A percentile compares a stretch with the other conserved stretches of the same genome.
phyloP scores from a whole-genome alignment of 2,113 vertebrate species.

The Pholis gunnellus region DNA sequence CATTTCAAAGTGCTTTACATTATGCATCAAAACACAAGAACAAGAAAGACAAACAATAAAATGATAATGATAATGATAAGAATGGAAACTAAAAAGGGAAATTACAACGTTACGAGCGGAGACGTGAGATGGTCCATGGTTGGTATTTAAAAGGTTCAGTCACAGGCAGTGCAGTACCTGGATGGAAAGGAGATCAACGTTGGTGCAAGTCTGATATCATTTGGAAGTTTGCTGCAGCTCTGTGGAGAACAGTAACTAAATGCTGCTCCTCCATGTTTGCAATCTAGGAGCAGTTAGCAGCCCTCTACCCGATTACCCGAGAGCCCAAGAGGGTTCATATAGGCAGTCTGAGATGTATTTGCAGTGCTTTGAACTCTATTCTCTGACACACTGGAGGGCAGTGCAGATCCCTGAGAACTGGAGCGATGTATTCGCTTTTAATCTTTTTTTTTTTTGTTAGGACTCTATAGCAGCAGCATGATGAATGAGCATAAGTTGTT shows the following conservation, averaged over 20 bases:
- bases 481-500: background rate
- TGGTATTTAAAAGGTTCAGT: slow-evolving; percentile 14
- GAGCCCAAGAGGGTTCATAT: background rate
- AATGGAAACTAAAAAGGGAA: background rate
- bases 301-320: background rate
- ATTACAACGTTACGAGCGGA: background rate
- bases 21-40: background rate
- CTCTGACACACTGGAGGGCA: background rate
- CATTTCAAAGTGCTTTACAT: background rate
- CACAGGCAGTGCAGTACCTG: background rate
- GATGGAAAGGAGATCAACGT: background rate
- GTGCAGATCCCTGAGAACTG: background rate
- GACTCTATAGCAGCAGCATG: background rate
- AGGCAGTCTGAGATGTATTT: background rate
- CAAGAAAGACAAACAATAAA: background rate
- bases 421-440: background rate
- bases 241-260: background rate
- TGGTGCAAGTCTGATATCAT: background rate
- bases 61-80: background rate
- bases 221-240: background rate
- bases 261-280: background rate
- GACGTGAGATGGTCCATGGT: background rate
- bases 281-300: background rate
- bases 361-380: background rate
- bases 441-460: background rate